These are phyloP conservation scores for Picus viridis DNA, from an alignment of 2,797 vertebrate species.

Conservation along the genomic window DNA sequence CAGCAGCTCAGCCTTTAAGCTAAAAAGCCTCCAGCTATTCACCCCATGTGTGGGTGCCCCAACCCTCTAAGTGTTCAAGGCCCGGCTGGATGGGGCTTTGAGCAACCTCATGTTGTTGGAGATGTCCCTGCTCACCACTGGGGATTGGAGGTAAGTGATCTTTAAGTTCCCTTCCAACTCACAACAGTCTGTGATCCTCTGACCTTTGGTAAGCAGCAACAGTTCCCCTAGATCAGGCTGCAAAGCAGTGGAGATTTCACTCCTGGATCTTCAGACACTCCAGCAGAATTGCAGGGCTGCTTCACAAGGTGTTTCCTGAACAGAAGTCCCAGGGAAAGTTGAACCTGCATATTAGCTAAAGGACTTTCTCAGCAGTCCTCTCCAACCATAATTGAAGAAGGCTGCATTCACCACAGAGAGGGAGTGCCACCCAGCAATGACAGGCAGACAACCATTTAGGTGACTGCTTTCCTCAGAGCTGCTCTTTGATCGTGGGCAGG, in stretches of 20 bases:
- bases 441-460: background rate
- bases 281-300: fast-evolving
- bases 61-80: background rate
- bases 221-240: background rate
- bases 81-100: background rate
- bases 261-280: background rate
- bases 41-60: background rate
- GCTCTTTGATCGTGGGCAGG: background rate
- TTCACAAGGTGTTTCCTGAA: fast-evolving
- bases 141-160: background rate
- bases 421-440: background rate
- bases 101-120: background rate
- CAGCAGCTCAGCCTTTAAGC: too few species aligned
- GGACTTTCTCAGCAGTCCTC: background rate
- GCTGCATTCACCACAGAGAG: background rate
- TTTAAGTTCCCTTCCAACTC: background rate
- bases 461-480: background rate
- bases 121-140: background rate
- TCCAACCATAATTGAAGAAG: fast-evolving
- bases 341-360: background rate
- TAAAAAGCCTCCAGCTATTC: too few species aligned
- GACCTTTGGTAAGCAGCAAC: background rate
- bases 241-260: background rate
- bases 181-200: background rate
- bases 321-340: background rate